phyloP scores from a whole-genome alignment of 2,888 invertebrate species.

The Apodemia zela region DNA sequence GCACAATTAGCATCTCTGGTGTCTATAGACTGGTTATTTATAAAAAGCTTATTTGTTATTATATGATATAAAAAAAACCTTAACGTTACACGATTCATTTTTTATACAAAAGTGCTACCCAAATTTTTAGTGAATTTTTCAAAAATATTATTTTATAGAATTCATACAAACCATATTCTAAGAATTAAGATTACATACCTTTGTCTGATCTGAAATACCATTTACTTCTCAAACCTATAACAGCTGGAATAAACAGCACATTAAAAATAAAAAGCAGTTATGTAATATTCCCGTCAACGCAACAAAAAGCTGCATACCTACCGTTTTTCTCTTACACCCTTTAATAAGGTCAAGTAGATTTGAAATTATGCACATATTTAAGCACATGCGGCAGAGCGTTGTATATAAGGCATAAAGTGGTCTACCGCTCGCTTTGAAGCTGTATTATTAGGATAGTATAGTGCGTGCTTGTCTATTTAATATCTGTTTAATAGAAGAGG shows the following conservation, averaged over 20 bases:
- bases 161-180: too few relatives aligned
- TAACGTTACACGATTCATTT: too few relatives aligned
- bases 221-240: too few relatives aligned
- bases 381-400: constrained; percentile 12
- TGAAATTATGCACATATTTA: constrained; percentile 15
- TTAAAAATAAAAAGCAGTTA: neutral
- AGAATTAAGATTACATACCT: too few relatives aligned
- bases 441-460: constrained; percentile 1
- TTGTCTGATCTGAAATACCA: too few relatives aligned
- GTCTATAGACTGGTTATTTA: too few relatives aligned
- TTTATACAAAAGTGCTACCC: too few relatives aligned
- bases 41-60: too few relatives aligned
- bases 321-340: constrained; percentile 7
- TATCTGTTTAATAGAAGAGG: neutral
- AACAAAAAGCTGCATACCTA: constrained; percentile 10
- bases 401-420: constrained; percentile 13
- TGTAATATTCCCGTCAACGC: neutral
- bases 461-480: neutral
- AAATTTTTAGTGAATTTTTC: too few relatives aligned
- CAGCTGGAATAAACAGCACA: neutral
- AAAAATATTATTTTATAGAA: too few relatives aligned
- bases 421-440: constrained; percentile 13
- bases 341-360: constrained; percentile 13
- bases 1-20: too few relatives aligned
- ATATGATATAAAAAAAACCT: too few relatives aligned